Percentiles rank a stretch among this genome's conserved stretches.
phyloP scores from a whole-genome alignment of 2,797 vertebrate species.

The Poeciliopsis presidionis region DNA sequence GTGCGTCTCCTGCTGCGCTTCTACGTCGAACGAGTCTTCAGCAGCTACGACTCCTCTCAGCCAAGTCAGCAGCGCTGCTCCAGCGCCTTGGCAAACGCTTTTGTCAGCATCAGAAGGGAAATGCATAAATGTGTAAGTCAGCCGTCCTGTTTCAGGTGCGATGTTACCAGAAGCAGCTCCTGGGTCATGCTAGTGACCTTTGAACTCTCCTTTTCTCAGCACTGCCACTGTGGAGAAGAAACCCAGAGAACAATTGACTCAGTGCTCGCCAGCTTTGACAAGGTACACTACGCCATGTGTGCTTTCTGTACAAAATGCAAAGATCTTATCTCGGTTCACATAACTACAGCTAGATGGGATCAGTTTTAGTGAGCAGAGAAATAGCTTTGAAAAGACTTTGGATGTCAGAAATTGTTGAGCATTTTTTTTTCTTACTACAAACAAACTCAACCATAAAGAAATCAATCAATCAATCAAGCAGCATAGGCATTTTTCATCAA shows the following conservation, averaged over 20 bases:
- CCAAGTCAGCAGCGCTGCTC: slow-evolving; percentile 68
- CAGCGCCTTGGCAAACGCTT: slow-evolving; percentile 83
- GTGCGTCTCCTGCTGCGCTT: slow-evolving; percentile 79
- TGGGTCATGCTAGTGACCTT: not conserved
- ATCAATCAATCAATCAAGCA: not conserved
- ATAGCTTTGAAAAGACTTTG: not conserved
- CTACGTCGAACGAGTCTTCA: slow-evolving; percentile 83
- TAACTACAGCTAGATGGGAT: not conserved
- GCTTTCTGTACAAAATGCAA: not conserved
- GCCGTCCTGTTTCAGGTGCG: not conserved
- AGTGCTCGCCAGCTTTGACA: slow-evolving; percentile 66
- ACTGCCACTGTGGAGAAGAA: slow-evolving; percentile 76
- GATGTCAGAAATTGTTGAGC: not conserved
- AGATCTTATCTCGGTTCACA: not conserved
- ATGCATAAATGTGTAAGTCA: slow-evolving; percentile 80
- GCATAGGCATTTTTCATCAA: not conserved
- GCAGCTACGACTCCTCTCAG: slow-evolving; percentile 58
- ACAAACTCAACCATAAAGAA: not conserved
- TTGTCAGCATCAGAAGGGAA: slow-evolving; percentile 78
- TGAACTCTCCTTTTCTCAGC: slow-evolving; percentile 45
- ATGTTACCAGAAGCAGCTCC: not conserved
- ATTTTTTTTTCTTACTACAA: not conserved
- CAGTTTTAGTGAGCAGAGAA: not conserved
- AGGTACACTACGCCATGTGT: slow-evolving; percentile 41
- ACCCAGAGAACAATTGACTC: slow-evolving; percentile 66